Evolutionary conservation across 2,797 vertebrate genomes (phyloP), one percentile per base, ranked within the genome.

Genomic region (Octomys mimax): DNA sequence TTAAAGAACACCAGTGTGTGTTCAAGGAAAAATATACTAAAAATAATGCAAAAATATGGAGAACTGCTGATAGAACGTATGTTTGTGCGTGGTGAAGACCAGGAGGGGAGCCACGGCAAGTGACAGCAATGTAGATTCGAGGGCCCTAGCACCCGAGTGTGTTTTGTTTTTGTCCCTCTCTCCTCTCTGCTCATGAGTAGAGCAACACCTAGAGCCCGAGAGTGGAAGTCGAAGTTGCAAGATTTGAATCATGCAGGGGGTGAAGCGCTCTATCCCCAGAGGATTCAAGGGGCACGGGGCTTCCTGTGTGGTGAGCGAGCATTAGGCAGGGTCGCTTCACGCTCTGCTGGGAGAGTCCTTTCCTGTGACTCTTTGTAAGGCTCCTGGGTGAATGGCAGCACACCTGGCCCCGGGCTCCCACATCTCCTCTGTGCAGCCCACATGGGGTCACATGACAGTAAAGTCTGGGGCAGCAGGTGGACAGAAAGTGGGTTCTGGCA

Each of bases 51-150:
- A 75, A 59, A 59, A 13, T 64, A 62, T 0, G 13, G 66, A n/a
- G 26, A 31, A 61, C 12, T 2, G 57, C 57, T 36, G 33, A 39
- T 28, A 70, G 49, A 73, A 75, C 19, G 10, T 0, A 0, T 39
- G 28, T 54, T 0, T 62, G 33, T 46, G 28, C 28, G 18, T 28
- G 18, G 39, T 46, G 64, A 49, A 31, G 16, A 49, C 18, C 33
- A 33, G 9, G 16, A 12, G 12, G 16, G 10, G 33, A 66, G 18
- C 31, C 31, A 3, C 36, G 3, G 7, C 13, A 19, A 2, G 21
- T 2, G 54, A 5, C 0, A 1, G 21, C n/a, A 22, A 52, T 8
- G 0, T 1, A 39, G 33, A 11, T 4, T 64, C 11, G 0, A 13
- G 70, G 33, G 2, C 71, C 39, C 49, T 28, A 49, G 46, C 1